Conservation (phyloP, 1,140 invertebrate genomes). For the Anastrepha obliqua region DNA sequence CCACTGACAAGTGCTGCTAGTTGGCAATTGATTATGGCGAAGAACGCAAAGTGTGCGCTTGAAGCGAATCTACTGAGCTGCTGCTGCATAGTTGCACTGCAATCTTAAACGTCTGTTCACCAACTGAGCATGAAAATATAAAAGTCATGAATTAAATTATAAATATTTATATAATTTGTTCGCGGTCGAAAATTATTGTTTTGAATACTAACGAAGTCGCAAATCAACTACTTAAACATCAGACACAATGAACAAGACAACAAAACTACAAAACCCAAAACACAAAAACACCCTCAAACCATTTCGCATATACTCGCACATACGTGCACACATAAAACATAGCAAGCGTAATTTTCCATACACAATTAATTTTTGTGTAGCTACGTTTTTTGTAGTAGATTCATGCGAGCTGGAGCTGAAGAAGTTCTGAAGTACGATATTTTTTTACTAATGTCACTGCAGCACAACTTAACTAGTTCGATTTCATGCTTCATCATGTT, state of each 20-base stretch:
- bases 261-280: neutral
- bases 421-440: too few species aligned
- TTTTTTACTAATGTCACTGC: too few species aligned
- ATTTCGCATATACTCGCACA: neutral
- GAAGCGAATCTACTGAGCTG: neutral
- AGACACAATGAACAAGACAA: neutral
- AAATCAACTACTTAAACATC: neutral
- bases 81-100: conserved; percentile 25
- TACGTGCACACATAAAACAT: neutral
- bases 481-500: too few species aligned
- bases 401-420: too few species aligned
- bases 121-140: neutral
- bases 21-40: conserved; percentile 6
- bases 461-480: too few species aligned
- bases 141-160: conserved; percentile 27
- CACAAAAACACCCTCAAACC: neutral
- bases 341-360: neutral
- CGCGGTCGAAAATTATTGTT: neutral
- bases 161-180: neutral
- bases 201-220: conserved; percentile 39
- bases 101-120: neutral
- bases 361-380: neutral
- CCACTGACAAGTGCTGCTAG: conserved; percentile 18
- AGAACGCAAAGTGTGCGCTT: neutral
- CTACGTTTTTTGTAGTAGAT: neutral